Evolutionary conservation across 2,797 vertebrate genomes (phyloP).

Genomic region (Dendrocincla tyrannina): DNA sequence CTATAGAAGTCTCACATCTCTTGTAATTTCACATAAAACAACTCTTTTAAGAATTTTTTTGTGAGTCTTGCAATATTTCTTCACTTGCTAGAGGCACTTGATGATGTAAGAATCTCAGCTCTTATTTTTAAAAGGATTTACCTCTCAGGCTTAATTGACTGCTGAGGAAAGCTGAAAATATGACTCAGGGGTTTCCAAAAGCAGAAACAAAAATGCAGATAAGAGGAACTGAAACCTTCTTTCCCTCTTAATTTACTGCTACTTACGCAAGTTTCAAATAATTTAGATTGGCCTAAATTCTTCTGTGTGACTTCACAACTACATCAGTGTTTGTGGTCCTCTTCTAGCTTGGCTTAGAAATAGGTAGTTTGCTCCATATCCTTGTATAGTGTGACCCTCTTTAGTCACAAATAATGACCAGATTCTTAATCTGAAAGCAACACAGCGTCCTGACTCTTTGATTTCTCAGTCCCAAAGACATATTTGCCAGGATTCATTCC

Average conservation of each 20-base stretch:
- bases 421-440: neutral
- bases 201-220: neutral
- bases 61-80: neutral
- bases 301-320: neutral
- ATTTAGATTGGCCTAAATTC: neutral
- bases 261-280: neutral
- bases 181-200: neutral
- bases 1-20: neutral
- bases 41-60: neutral
- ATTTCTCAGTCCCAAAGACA: neutral
- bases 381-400: neutral
- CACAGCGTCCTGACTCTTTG: neutral
- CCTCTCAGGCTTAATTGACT: constrained; percentile 8
- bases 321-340: accelerated
- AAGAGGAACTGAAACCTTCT: neutral
- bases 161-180: neutral
- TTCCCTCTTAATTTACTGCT: neutral
- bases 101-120: neutral
- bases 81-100: neutral
- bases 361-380: neutral
- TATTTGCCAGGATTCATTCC: neutral
- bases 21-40: neutral
- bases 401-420: neutral
- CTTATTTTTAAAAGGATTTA: neutral
- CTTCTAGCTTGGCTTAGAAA: neutral